A percentile compares a stretch with the other conserved stretches of the same genome.
These are phyloP conservation scores for Grapholita molesta DNA, from an alignment of 1,140 invertebrate species.

Conservation along the genomic window DNA sequence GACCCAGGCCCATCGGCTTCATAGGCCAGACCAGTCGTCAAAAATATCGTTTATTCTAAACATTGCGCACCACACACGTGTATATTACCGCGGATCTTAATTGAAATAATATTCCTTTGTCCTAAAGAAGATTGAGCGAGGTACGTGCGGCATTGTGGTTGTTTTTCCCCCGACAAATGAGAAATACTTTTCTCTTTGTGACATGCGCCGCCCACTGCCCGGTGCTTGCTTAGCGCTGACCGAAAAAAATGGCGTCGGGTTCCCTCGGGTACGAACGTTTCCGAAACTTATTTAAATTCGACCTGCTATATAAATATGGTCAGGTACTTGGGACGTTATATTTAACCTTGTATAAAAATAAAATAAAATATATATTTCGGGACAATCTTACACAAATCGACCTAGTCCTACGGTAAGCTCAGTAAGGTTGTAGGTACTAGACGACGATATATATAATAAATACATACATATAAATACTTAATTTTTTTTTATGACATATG, in stretches of 20 bases:
- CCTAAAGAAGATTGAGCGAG: constrained; percentile 49
- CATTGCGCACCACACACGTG: neutral
- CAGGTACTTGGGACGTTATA: too few relatives aligned
- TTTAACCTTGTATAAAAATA: too few relatives aligned
- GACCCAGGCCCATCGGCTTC: too few relatives aligned
- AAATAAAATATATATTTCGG: too few relatives aligned
- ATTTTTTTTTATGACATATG: too few relatives aligned
- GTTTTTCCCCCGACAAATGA: constrained; percentile 49
- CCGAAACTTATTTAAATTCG: neutral
- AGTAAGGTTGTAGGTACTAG: too few relatives aligned
- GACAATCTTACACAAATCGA: too few relatives aligned
- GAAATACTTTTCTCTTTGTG: constrained; percentile 53
- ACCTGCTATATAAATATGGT: too few relatives aligned
- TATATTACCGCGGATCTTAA: constrained; percentile 30
- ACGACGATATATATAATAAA: too few relatives aligned
- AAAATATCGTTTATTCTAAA: neutral
- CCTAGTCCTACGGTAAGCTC: too few relatives aligned
- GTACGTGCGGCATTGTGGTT: constrained; percentile 41
- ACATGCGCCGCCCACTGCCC: constrained; percentile 45
- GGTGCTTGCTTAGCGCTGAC: constrained; percentile 30
- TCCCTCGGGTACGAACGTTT: neutral
- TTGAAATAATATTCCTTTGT: constrained; percentile 59
- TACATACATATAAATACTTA: too few relatives aligned
- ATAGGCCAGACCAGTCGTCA: neutral
- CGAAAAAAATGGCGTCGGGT: constrained; percentile 26